Base-by-base conservation (phyloP, 92 coral and sea anemone species). In the Muricea muricata region DNA sequence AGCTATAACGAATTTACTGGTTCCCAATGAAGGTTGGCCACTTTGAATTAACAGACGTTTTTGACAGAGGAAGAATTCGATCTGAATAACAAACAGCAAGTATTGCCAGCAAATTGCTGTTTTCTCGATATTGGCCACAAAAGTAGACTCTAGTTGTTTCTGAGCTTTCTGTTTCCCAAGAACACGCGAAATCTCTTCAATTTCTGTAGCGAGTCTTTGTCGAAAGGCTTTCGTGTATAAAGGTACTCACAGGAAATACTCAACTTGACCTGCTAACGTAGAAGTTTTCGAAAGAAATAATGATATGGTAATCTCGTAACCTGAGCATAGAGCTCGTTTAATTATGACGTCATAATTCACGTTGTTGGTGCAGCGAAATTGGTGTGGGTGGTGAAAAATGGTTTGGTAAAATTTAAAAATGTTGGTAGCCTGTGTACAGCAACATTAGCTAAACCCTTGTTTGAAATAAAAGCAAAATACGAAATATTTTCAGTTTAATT, bases 341-440 rank as follows among this genome's bases (percentile, higher is more conserved):
- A n/a, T 70, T 37, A 55, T 70, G 76, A 70, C 76, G 76, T 70
- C 76, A 70, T 70, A 70, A 70, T 70, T n/a, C n/a, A n/a, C n/a
- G n/a, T n/a, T n/a, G n/a, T n/a, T n/a, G n/a, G n/a, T n/a, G n/a
- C n/a, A n/a, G n/a, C n/a, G n/a, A n/a, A n/a, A n/a, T n/a, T n/a
- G n/a, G n/a, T n/a, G n/a, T n/a, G n/a, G n/a, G n/a, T n/a, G n/a
- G n/a, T n/a, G n/a, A n/a, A n/a, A n/a, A n/a, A n/a, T n/a, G n/a
- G n/a, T n/a, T n/a, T n/a, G n/a, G n/a, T n/a, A n/a, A n/a, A n/a
- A n/a, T n/a, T n/a, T n/a, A n/a, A n/a, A n/a, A n/a, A n/a, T n/a
- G n/a, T n/a, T n/a, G n/a, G n/a, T n/a, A n/a, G n/a, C n/a, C n/a
- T n/a, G n/a, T n/a, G n/a, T n/a, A n/a, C n/a, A n/a, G n/a, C n/a